A percentile compares a stretch with the other conserved stretches of the same genome.
phyloP scores from a whole-genome alignment of 2,888 invertebrate genomes.

The Mechanitis messenoides region DNA sequence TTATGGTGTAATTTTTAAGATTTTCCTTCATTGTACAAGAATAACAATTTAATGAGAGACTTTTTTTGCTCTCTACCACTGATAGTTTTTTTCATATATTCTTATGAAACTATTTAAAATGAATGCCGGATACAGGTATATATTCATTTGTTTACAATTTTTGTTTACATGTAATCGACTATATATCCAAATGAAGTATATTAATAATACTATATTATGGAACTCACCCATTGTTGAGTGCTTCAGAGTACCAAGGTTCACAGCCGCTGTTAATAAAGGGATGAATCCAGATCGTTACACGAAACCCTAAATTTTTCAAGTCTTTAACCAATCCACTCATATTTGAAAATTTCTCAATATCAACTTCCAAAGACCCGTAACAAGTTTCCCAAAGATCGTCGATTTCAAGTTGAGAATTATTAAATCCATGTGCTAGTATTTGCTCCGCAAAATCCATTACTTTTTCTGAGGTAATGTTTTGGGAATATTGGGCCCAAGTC shows the following conservation, averaged over 20 bases:
- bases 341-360: conserved; percentile 82
- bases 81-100: background rate
- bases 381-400: conserved; percentile 92
- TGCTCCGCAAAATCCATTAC: conserved; percentile 80
- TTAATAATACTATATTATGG: background rate
- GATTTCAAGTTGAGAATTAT: conserved; percentile 87
- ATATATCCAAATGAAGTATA: background rate
- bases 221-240: conserved; percentile 72
- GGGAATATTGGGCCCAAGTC: conserved; percentile 87
- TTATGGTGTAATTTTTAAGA: too few relatives aligned
- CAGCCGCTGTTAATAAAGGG: conserved; percentile 89
- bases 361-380: conserved; percentile 87
- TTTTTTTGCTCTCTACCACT: background rate
- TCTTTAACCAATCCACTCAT: conserved; percentile 77
- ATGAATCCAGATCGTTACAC: conserved; percentile 90
- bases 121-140: background rate
- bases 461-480: conserved; percentile 77
- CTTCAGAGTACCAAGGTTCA: conserved; percentile 75
- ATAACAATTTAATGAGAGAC: too few relatives aligned
- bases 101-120: background rate
- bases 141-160: background rate
- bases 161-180: background rate
- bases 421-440: conserved; percentile 79
- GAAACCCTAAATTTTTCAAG: conserved; percentile 80
- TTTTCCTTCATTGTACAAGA: too few relatives aligned